Evolutionary conservation across 1,140 invertebrate genomes (phyloP).

Genomic region (Drosophila sp.): DNA sequence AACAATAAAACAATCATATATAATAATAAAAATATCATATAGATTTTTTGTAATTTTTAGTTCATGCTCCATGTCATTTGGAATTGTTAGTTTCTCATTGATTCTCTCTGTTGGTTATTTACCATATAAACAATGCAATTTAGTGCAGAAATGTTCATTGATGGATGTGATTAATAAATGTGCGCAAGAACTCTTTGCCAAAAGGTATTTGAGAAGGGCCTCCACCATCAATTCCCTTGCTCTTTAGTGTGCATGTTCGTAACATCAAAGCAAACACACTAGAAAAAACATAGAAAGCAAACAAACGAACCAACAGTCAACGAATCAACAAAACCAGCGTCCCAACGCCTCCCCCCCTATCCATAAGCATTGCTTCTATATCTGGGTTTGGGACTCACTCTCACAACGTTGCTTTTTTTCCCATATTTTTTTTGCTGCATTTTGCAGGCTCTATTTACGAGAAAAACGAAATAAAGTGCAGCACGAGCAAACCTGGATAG

Average conservation of each 20-base stretch:
- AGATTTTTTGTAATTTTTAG: background rate
- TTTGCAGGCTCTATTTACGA: conserved; percentile 57
- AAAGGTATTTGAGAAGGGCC: too few relatives aligned
- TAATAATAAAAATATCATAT: too few relatives aligned
- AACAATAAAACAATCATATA: background rate
- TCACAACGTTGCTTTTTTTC: background rate
- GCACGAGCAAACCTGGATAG: conserved; percentile 10
- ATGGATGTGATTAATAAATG: conserved; percentile 8
- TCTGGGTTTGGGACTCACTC: too few relatives aligned
- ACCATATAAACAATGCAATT: background rate
- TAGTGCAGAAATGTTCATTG: conserved; percentile 32
- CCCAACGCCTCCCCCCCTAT: background rate
- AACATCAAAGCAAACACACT: conserved; percentile 47
- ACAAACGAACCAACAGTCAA: conserved; percentile 26
- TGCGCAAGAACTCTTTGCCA: conserved; percentile 2
- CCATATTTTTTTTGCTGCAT: conserved; percentile 44
- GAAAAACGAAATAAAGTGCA: conserved; percentile 45
- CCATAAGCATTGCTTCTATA: too few relatives aligned
- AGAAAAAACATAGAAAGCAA: conserved; percentile 57
- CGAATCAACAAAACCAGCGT: background rate
- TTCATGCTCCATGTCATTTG: background rate
- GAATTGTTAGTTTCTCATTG: conserved; percentile 5
- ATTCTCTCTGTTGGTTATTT: background rate
- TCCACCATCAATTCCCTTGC: background rate
- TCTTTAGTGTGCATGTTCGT: conserved; percentile 24